Base-by-base conservation (phyloP, 2,113 vertebrate species). In the Acanthochromis polyacanthus region DNA sequence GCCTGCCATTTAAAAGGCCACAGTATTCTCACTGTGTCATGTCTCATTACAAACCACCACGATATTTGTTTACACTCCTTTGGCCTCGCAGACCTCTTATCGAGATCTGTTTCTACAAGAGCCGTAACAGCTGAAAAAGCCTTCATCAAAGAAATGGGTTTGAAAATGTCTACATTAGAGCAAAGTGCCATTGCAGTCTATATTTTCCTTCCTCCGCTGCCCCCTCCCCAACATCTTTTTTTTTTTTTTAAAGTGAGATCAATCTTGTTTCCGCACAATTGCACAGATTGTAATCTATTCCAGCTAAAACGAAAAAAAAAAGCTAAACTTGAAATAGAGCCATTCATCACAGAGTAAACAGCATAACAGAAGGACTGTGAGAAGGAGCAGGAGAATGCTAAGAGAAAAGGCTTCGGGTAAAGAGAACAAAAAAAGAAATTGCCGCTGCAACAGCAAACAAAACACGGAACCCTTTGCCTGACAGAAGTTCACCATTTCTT, bases 261-360 rank as follows among this genome's bases (percentile, higher is more conserved):
- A 85, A 80, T 92, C 69, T 81, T 86, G 86, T 93, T 92, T 94
- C 88, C 30, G 60, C 90, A 89, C 89, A 89, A 88, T 90, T 92
- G 88, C 92, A 83, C 89, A 88, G 88, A 92, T 94, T 92, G 85
- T 91, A 92, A 93, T 94, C 88, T 89, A 86, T 92, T 93, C 84
- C 86, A 74, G 83, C 60, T 53, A 65, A 69, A 74, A 75, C 38
- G 10, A 19, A 63, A 59, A 60, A 65, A 71, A 71, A 87, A 78
- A 70, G 75, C 77, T 78, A 15, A 73, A 85, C 71, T 91, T 92
- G 90, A 94, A 94, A 94, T 94, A 60, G 92, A 94, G 92, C 90
- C 90, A 93, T 95, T 94, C 87, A 93, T 94, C 93, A 94, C 87
- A 75, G 84, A 84, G 86, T 82, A 87, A 92, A 89, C 71, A 70